Base-by-base conservation (phyloP, 2,113 vertebrate genomes). In the Cyanocitta stelleri region DNA sequence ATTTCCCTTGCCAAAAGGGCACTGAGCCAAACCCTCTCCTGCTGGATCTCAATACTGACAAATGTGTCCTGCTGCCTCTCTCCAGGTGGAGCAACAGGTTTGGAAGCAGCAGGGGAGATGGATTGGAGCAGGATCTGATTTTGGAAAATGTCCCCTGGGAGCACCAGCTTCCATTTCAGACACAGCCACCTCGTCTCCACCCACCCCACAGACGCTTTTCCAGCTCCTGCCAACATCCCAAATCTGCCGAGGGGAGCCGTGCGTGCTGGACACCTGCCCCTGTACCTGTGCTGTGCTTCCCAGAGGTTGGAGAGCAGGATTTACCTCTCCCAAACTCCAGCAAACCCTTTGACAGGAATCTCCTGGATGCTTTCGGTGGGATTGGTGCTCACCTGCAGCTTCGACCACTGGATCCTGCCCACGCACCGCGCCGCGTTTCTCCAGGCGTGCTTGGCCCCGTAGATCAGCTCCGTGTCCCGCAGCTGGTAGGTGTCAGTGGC, bases 371-470 rank as follows among this genome's bases (percentile, higher is more conserved):
- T n/a, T 10, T 8, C 29, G 29, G 18, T 6, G 16, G 46, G 33
- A 16, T 1, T 15, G 6, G 10, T 5, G 26, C 96, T 69, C 52
- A 99, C 99, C 99, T 87, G 99, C 62, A 99, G 98, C 96, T 99
- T 99, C 96, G 99, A 99, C 99, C 99, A 99, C 97, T 99, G 99
- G 94, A 99, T 99, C 95, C 99, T 98, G 79, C 99, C 99, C 3
- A 99, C 99, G 0, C 99, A 99, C 22, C 99, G 98, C 18, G 99
- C 97, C 5, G 99, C 99, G 1, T 99, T 99, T 52, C 99, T 97
- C 99, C 99, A 99, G 92, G 99, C 99, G 0, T 99, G 99, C 91
- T 99, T 99, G 85, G 99, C 99, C 1, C 99, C 99, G 0, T 99
- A 99, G 94, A 99, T 99, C 23, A 99, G 98, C 96, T 99, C 99